phyloP scores from a whole-genome alignment of 2,797 vertebrate genomes.

The Enteromius unitaeniatus region DNA sequence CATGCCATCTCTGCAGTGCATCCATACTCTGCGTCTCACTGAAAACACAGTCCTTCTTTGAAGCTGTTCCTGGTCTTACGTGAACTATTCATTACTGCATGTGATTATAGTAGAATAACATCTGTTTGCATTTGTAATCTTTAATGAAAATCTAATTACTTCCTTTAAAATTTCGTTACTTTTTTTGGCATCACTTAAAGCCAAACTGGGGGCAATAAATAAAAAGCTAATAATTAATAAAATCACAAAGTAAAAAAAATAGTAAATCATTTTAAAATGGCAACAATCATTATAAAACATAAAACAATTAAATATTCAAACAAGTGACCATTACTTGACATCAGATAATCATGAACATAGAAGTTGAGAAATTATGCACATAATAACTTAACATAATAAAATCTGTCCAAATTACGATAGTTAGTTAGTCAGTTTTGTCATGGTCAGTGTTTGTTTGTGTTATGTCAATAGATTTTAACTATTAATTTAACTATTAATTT shows the following conservation, averaged over 20 bases:
- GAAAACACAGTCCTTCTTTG: not conserved
- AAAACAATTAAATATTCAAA: not conserved
- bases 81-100: not conserved
- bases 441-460: not conserved
- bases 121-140: not conserved
- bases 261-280: not conserved
- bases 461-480: not conserved
- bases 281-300: not conserved
- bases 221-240: not conserved
- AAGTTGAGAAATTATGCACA: not conserved
- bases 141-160: not conserved
- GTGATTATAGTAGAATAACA: not conserved
- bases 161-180: not conserved
- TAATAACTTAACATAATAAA: not conserved
- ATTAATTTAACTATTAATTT: not conserved
- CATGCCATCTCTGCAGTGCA: not conserved
- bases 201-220: not conserved
- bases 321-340: not conserved
- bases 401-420: not conserved
- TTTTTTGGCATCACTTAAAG: not conserved
- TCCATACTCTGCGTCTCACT: not conserved
- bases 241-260: not conserved
- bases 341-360: not conserved
- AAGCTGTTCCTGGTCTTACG: not conserved
- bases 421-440: not conserved